A percentile compares a stretch with the other conserved stretches of the same genome.
Conservation (phyloP, 2,888 invertebrate species). For the Rhogogaster chlorosoma region DNA sequence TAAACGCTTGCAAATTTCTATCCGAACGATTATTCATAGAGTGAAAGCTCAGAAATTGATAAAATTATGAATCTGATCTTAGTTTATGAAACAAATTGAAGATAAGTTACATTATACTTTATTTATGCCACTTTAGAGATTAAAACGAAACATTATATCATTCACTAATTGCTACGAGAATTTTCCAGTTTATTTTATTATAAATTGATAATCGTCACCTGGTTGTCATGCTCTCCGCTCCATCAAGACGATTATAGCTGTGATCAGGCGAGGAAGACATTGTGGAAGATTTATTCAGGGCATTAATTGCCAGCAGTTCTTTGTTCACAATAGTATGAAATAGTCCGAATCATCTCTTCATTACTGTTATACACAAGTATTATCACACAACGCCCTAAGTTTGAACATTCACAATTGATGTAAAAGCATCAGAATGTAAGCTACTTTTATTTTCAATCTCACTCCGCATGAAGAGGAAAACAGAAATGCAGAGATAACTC, state of each 20-base stretch:
- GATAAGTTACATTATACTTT: neutral
- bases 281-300: slow-evolving; percentile 17
- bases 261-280: slow-evolving; percentile 53
- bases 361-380: slow-evolving; percentile 30
- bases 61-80: neutral
- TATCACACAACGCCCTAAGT: neutral
- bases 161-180: neutral
- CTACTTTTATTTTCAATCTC: neutral
- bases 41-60: neutral
- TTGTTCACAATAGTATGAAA: slow-evolving; percentile 7
- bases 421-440: neutral
- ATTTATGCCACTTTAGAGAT: neutral
- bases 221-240: slow-evolving; percentile 44
- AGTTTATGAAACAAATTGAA: neutral
- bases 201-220: slow-evolving; percentile 26
- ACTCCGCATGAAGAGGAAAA: neutral
- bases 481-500: neutral
- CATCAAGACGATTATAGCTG: slow-evolving; percentile 52
- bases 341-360: slow-evolving; percentile 32
- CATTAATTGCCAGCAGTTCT: slow-evolving; percentile 18
- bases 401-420: neutral
- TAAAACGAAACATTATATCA: neutral
- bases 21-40: neutral
- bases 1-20: neutral
- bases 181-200: neutral